phyloP scores from a whole-genome alignment of 2,797 vertebrate genomes.

The Mallotus villosus region DNA sequence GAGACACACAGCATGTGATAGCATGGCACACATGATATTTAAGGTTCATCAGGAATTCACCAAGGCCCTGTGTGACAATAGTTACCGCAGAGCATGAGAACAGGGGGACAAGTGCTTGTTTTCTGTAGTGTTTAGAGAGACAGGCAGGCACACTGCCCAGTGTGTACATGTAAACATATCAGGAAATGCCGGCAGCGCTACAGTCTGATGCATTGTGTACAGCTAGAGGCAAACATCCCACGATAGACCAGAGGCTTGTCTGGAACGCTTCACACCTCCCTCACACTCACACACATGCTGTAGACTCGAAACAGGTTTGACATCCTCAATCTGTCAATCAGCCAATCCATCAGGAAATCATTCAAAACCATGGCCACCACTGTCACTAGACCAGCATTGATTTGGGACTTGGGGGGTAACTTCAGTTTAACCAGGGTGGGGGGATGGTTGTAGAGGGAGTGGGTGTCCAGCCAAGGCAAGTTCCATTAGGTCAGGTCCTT shows the following conservation, averaged over 20 bases:
- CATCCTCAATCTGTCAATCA: conserved; percentile 3
- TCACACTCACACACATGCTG: background rate
- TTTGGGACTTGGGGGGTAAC: conserved; percentile 27
- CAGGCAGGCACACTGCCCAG: conserved; percentile 44
- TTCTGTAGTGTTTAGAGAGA: background rate
- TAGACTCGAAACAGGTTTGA: background rate
- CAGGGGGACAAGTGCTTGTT: conserved; percentile 42
- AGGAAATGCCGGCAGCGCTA: conserved; percentile 39
- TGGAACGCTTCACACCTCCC: background rate
- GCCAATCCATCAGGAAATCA: background rate
- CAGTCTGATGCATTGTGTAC: conserved; percentile 13
- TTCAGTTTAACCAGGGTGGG: conserved; percentile 40
- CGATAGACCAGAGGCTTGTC: too few relatives aligned
- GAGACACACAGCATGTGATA: background rate
- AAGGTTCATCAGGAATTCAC: background rate
- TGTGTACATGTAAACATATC: conserved; percentile 70
- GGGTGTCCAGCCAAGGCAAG: conserved; percentile 34
- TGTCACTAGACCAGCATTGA: background rate
- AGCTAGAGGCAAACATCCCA: background rate
- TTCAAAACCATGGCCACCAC: background rate
- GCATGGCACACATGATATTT: background rate
- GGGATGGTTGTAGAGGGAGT: background rate
- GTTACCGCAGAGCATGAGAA: conserved; percentile 13
- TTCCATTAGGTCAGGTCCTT: conserved; percentile 64
- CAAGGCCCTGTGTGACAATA: too few relatives aligned